Conservation (phyloP, 2,888 invertebrate species). For the Rhagonycha lutea region DNA sequence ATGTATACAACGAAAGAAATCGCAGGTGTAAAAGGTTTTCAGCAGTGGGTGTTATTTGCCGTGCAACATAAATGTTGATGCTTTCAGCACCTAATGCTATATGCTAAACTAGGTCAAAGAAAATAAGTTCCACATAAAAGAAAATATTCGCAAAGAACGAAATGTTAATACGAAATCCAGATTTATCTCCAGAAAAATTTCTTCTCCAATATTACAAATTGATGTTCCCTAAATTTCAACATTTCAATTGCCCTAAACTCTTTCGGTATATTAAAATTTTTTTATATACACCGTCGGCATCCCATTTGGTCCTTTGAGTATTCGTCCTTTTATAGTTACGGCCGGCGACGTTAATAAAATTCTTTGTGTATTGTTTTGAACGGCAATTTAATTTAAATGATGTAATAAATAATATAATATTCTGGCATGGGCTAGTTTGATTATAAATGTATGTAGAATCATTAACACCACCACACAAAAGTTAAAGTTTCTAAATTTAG, state of each 20-base stretch:
- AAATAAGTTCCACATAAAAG: neutral
- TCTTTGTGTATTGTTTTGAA: neutral
- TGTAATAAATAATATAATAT: neutral
- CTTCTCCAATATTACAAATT: neutral
- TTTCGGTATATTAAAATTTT: neutral
- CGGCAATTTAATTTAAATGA: neutral
- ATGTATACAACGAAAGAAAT: neutral
- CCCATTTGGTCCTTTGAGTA: neutral
- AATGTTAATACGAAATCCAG: neutral
- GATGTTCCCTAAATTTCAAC: neutral
- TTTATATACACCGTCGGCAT: neutral
- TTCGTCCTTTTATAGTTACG: neutral
- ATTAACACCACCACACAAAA: neutral
- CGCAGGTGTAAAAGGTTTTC: constrained; percentile 2
- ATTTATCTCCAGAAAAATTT: neutral
- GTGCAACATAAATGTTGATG: neutral
- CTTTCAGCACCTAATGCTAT: neutral
- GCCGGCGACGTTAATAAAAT: neutral
- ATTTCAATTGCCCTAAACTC: neutral
- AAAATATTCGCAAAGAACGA: neutral
- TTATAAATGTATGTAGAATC: neutral
- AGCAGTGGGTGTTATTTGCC: neutral
- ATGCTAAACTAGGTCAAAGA: neutral
- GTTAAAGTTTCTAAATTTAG: neutral
- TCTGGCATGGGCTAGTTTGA: neutral